Conservation (phyloP, 53 echinoderm and acorn worm species). For the Henricia sp. region DNA sequence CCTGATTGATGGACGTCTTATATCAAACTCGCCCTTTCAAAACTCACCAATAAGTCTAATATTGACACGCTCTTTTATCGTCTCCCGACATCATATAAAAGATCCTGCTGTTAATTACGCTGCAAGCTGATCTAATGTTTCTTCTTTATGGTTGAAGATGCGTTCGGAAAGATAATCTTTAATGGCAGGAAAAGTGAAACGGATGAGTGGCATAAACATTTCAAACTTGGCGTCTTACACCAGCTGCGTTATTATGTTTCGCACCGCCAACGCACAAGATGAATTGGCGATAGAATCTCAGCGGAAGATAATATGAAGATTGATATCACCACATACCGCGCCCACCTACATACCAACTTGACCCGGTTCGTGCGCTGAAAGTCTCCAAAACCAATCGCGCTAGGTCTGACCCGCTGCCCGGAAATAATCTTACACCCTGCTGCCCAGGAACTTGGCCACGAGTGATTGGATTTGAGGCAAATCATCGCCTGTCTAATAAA, state of each 20-base stretch:
- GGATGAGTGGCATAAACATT: too few species aligned
- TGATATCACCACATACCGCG: constrained; percentile 14
- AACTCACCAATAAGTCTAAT: too few species aligned
- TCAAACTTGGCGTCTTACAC: too few species aligned
- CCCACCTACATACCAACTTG: neutral
- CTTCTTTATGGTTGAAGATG: too few species aligned
- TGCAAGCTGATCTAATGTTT: too few species aligned
- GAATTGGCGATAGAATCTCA: neutral
- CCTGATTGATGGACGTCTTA: too few species aligned
- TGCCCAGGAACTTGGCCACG: constrained; percentile 2
- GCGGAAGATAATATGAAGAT: constrained; percentile 47
- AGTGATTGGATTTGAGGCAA: constrained; percentile 26
- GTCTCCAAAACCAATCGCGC: neutral
- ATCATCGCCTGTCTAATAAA: constrained; percentile 27
- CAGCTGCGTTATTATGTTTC: neutral
- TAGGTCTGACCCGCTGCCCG: neutral
- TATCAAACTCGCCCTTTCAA: too few species aligned
- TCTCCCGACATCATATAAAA: too few species aligned
- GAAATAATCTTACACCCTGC: constrained; percentile 8
- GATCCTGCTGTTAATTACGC: too few species aligned
- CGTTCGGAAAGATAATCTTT: too few species aligned
- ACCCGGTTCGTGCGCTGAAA: neutral
- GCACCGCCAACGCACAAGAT: neutral
- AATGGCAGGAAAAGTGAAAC: too few species aligned
- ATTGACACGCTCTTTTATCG: too few species aligned